Percentiles rank a stretch among this genome's conserved stretches.
These are phyloP conservation scores for Microcebus lehilahytsara DNA, from an alignment of 2,113 vertebrate species.

Conservation along the genomic window DNA sequence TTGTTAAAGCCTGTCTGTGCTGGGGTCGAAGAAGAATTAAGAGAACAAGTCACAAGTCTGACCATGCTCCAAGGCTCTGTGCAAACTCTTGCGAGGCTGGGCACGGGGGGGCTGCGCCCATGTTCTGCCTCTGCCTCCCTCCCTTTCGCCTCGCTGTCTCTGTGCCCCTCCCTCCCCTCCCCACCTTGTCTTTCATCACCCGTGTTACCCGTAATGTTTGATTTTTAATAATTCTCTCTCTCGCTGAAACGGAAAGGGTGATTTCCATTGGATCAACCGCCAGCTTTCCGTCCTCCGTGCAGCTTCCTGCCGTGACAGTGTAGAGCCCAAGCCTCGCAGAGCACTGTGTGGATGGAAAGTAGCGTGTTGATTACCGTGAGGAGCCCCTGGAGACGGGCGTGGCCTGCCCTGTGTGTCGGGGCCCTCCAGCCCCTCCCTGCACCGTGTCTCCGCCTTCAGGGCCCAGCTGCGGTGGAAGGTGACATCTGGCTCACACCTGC, in stretches of 20 bases:
- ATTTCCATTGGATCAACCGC: conserved; percentile 67
- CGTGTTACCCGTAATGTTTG: neutral
- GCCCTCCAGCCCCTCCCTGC: neutral
- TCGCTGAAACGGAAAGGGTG: conserved; percentile 61
- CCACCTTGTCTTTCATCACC: conserved; percentile 64
- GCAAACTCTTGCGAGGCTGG: neutral
- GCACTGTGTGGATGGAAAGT: conserved; percentile 67
- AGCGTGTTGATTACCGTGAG: conserved; percentile 53
- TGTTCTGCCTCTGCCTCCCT: no score
- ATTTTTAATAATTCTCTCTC: neutral
- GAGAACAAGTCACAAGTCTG: neutral
- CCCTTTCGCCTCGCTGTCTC: neutral
- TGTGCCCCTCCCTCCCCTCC: neutral
- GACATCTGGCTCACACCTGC: neutral
- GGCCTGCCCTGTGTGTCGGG: neutral
- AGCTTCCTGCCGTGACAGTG: conserved; percentile 64
- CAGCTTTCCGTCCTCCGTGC: conserved; percentile 75
- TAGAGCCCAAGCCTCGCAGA: conserved; percentile 49
- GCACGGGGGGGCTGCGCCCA: no score
- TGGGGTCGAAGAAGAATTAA: accelerated
- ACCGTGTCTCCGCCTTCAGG: conserved; percentile 39
- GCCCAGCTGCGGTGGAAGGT: neutral
- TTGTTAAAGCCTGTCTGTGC: neutral
- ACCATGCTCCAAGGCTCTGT: neutral
- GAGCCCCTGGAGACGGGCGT: neutral